Base-by-base conservation (phyloP, 2,113 vertebrate genomes). In the Podarcis raffonei region DNA sequence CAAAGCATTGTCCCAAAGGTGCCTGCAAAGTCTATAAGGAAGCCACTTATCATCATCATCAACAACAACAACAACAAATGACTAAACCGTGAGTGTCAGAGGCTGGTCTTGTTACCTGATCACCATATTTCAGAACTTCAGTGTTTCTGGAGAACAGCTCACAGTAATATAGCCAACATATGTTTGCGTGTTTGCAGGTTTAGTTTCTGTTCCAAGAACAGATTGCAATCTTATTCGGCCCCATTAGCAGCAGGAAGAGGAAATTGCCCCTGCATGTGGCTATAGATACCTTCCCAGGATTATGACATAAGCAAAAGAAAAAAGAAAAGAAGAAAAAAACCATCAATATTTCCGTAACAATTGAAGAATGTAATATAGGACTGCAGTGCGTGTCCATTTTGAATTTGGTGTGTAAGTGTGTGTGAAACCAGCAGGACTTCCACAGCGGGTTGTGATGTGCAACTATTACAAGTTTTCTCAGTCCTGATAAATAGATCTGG, bases 41-140 rank as follows among this genome's bases (percentile, higher is more conserved):
- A 59, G 23, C 57, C 23, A 18, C 13, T 77, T 90, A 90, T 94
- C 65, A 57, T 95, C 82, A 81, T 2, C 42, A 11, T 9, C 42
- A 48, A 0, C 42, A 48, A 92, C 81, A 94, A 85, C 87, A 90
- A 85, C 6, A 81, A 59, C 91, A 83, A 94, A 85, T 87, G 88
- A 74, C 90, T 94, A 89, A 89, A 92, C 87, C 91, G 71, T 86
- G 5, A 90, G 81, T 90, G 91, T 93, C 93, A 89, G 93, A 88
- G 92, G 74, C 6, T 91, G 84, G 35, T 93, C 68, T 88, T 94
- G 27, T 91, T 95, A 90, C 81, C 89, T 91, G 74, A 92, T 89
- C 62, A 88, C 89, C 80, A 87, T 89, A 90, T 89, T 93, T 93
- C 57, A 86, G 89, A 87, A 18, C 8, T 57, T 80, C 94, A 89